Evolutionary conservation across 2,113 vertebrate species (phyloP), one percentile per base, ranked within the genome.

Genomic region (Chaenocephalus aceratus): DNA sequence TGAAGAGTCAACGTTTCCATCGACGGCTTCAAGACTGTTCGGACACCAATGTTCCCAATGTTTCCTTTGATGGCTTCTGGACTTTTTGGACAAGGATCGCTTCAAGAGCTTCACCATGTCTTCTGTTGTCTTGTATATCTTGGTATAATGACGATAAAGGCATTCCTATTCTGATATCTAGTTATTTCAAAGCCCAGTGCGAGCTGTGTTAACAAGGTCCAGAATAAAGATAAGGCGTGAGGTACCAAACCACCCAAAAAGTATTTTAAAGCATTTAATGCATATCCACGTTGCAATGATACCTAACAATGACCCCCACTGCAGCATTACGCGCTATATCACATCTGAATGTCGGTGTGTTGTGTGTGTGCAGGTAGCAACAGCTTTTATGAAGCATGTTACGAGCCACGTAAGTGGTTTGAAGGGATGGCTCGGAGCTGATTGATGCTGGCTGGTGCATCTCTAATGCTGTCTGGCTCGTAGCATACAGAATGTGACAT

Each of bases 401-500:
- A 86, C 71, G 85, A 87, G 76, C 79, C 49, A 74, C 18, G 48
- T 68, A 81, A 87, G 72, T 80, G 78, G 61, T 53, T 73, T n/a
- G 78, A 84, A 88, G 23, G 57, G 75, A 63, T 71, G 69, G 60
- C 68, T 84, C 0, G 5, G 63, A 69, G 84, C 75, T 93, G 89
- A 92, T 79, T 89, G 90, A 91, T 91, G 90, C 72, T 15, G 84
- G 54, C 79, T 77, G 46, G 72, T 80, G 79, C 62, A 18, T 16
- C 83, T 83, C 77, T 80, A 90, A 89, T 86, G 85, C 77, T 13
- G 75, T 87, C 86, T 90, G 85, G 84, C 83, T 89, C 53, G 62
- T 66, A 79, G 83, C 74, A 84, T 81, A 79, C 86, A 84, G 75
- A 92, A 91, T 80, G 84, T 88, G 89, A 88, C 90, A 87, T 86